Percentiles rank a stretch among this genome's conserved stretches.
These are phyloP conservation scores for Drosophila tani DNA, from an alignment of 1,140 invertebrate species.

Conservation along the genomic window DNA sequence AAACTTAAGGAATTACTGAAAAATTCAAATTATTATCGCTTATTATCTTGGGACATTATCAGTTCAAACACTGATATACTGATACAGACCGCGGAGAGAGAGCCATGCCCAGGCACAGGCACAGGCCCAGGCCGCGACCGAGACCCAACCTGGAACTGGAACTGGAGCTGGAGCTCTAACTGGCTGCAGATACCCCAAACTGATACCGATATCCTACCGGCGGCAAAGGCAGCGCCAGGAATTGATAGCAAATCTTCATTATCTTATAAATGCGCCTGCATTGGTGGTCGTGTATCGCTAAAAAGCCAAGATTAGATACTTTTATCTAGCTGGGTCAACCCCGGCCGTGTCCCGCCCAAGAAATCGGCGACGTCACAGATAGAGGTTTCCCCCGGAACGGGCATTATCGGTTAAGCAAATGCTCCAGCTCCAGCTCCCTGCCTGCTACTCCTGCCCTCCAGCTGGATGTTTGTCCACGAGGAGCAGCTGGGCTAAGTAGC, in stretches of 20 bases:
- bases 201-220: slow-evolving; percentile 67
- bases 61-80: slow-evolving; percentile 85
- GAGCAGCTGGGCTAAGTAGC: slow-evolving; percentile 25
- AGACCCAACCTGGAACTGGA: slow-evolving; percentile 25
- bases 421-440: slow-evolving; percentile 16
- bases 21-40: slow-evolving; percentile 85
- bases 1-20: slow-evolving; percentile 84
- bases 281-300: slow-evolving; percentile 68
- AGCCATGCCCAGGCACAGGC: slow-evolving; percentile 13
- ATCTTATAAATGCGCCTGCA: slow-evolving; percentile 81
- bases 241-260: slow-evolving; percentile 85
- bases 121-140: slow-evolving; percentile 9
- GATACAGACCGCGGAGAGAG: slow-evolving; percentile 64
- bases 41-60: slow-evolving; percentile 85
- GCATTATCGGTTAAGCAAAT: slow-evolving; percentile 79
- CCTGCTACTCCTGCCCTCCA: background rate
- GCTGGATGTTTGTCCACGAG: slow-evolving; percentile 20
- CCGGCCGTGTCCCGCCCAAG: slow-evolving; percentile 31
- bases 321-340: slow-evolving; percentile 84
- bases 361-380: slow-evolving; percentile 75
- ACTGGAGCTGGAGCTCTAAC: slow-evolving; percentile 9
- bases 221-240: slow-evolving; percentile 28
- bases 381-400: background rate
- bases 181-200: slow-evolving; percentile 75
- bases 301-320: slow-evolving; percentile 85